These are phyloP conservation scores for Tetragnatha versicolor DNA, from an alignment of 1,140 invertebrate species.

Conservation along the genomic window DNA sequence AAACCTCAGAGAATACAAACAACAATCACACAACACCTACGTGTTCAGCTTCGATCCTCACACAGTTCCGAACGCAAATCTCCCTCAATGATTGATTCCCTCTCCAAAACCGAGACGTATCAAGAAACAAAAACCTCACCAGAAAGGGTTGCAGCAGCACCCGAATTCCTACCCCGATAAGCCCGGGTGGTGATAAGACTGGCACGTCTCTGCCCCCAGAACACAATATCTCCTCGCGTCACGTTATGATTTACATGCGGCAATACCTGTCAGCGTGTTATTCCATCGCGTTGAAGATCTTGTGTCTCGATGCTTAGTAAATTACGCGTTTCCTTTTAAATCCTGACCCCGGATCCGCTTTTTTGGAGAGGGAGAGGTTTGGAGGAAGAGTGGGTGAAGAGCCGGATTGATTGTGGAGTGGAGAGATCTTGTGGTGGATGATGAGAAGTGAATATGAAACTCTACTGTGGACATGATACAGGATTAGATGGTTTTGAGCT, in stretches of 20 bases:
- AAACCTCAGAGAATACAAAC: no score
- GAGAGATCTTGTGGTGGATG: no score
- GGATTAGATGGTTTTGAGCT: no score
- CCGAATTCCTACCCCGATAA: constrained; percentile 3
- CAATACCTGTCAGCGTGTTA: constrained; percentile 53
- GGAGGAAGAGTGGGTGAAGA: constrained; percentile 28
- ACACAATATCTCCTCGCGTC: constrained; percentile 46
- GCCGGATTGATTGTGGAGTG: no score
- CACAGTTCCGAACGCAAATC: no score
- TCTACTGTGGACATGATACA: no score
- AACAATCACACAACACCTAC: no score
- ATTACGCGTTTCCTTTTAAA: constrained; percentile 42
- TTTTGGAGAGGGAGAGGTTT: no score
- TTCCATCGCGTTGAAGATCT: constrained; percentile 50
- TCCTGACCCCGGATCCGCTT: constrained; percentile 44
- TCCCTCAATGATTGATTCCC: no score
- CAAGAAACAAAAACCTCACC: neutral
- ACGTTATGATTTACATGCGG: constrained; percentile 54
- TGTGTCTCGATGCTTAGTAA: constrained; percentile 50
- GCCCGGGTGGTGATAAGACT: constrained; percentile 25
- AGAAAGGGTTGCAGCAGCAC: neutral
- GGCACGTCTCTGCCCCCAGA: constrained; percentile 27
- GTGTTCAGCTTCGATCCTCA: no score
- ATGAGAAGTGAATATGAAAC: no score
- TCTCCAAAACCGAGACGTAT: neutral